Evolutionary conservation across 2,888 invertebrate genomes (phyloP), one percentile per base, ranked within the genome.

Genomic region (Sepiola atlantica): DNA sequence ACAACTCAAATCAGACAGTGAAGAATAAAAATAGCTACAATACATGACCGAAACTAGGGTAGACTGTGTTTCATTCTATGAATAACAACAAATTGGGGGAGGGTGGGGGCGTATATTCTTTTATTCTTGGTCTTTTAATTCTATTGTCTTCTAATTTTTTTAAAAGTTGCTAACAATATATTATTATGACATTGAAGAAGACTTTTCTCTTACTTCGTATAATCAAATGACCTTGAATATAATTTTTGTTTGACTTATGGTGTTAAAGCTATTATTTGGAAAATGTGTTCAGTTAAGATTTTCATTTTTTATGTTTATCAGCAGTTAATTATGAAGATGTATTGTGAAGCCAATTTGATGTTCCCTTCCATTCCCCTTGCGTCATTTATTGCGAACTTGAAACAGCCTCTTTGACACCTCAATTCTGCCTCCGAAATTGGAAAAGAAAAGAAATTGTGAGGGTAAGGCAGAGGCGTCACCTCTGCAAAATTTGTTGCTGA

Each of bases 1-100:
- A 77, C 77, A 77, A 77, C 77, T 32, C n/a, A 32, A 20, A 10
- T 77, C n/a, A 32, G 77, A 77, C 77, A 77, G 77, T 77, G 77
- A 77, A 77, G 77, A 77, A 21, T 77, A 77, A n/a, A 77, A 77
- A 77, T 77, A 77, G 77, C 32, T n/a, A 77, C 32, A n/a, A 77
- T 77, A 77, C 77, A 77, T 77, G n/a, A 77, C 32, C n/a, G n/a
- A 77, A 77, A 77, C 77, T 77, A 77, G 77, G 77, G n/a, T 77
- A 77, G n/a, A 77, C 14, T 77, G n/a, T 77, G 45, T 77, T 77
- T 77, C n/a, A 18, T 77, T 77, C 77, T 77, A 77, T 77, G n/a
- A 77, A 77, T 77, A 77, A 77, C 2, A 32, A 77, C n/a, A 77
- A 57, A 57, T 57, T 32, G 45, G 2, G 45, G 45, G 45, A 45